Conservation (phyloP, 2,888 invertebrate genomes). For the Amphimallon solstitiale region DNA sequence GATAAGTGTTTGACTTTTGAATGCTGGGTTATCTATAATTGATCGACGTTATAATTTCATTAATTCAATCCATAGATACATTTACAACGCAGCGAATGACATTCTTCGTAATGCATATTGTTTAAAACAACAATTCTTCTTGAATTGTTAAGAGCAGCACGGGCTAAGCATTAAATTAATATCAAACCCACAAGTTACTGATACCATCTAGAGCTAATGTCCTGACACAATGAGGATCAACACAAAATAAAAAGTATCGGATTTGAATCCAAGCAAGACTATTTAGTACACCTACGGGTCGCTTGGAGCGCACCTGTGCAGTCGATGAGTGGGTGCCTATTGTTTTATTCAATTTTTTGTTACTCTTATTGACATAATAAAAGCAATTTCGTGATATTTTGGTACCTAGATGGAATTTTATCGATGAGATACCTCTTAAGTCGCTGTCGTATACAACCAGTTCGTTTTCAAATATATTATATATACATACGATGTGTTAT, state of each 20-base stretch:
- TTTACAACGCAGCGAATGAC: conserved; percentile 39
- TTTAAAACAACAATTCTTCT: conserved; percentile 45
- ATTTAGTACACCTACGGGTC: conserved; percentile 63
- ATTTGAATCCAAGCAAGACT: conserved; percentile 62
- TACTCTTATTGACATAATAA: conserved; percentile 50
- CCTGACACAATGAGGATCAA: conserved; percentile 63
- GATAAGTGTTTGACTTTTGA: conserved; percentile 17
- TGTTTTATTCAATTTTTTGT: conserved; percentile 53
- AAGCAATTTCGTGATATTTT: conserved; percentile 50
- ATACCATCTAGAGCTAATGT: conserved; percentile 62
- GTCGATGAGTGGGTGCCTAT: conserved; percentile 54
- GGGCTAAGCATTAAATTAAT: conserved; percentile 60
- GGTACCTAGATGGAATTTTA: conserved; percentile 34
- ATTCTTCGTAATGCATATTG: conserved; percentile 42
- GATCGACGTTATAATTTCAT: conserved; percentile 33
- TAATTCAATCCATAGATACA: conserved; percentile 25
- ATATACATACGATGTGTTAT: too few species aligned
- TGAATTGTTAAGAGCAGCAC: conserved; percentile 52
- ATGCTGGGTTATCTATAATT: conserved; percentile 30
- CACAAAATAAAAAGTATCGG: conserved; percentile 59
- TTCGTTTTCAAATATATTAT: too few species aligned
- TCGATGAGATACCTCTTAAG: conserved; percentile 13
- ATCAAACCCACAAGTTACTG: conserved; percentile 59
- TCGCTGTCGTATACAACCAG: conserved; percentile 4
- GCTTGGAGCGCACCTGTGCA: conserved; percentile 58